Conservation (phyloP, 2,888 invertebrate genomes). For the Petrophora chlorosata region DNA sequence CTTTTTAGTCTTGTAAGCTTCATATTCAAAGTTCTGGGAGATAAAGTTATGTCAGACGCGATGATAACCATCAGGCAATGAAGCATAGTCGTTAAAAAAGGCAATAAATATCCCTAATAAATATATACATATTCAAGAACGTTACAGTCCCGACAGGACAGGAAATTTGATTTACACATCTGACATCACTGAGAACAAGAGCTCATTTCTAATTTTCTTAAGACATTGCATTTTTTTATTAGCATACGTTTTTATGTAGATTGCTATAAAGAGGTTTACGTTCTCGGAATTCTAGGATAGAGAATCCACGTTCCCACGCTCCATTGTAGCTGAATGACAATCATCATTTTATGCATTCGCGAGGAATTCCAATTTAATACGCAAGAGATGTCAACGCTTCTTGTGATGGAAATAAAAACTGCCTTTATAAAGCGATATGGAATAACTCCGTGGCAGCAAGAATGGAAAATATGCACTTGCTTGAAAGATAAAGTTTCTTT, state of each 20-base stretch:
- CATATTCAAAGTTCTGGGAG: too few relatives aligned
- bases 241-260: slow-evolving; percentile 18
- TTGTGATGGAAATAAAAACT: slow-evolving; percentile 6
- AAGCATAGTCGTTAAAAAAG: too few relatives aligned
- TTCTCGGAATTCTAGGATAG: slow-evolving; percentile 33
- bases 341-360: slow-evolving; percentile 30
- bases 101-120: too few relatives aligned
- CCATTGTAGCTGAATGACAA: slow-evolving; percentile 33
- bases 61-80: too few relatives aligned
- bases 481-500: neutral
- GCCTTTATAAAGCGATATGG: slow-evolving; percentile 1
- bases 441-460: neutral
- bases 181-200: neutral
- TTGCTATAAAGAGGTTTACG: slow-evolving; percentile 12
- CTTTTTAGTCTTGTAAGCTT: too few relatives aligned
- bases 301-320: slow-evolving; percentile 34
- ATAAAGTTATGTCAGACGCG: too few relatives aligned
- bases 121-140: neutral
- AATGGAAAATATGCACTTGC: neutral
- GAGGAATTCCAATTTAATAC: slow-evolving; percentile 27
- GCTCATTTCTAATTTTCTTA: neutral
- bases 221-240: slow-evolving; percentile 8
- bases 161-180: too few relatives aligned
- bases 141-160: too few relatives aligned
- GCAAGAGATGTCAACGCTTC: slow-evolving; percentile 13